Percentiles rank a stretch among this genome's conserved stretches.
These are phyloP conservation scores for Gallinago solitaria DNA, from an alignment of 2,797 vertebrate genomes.

Conservation along the genomic window DNA sequence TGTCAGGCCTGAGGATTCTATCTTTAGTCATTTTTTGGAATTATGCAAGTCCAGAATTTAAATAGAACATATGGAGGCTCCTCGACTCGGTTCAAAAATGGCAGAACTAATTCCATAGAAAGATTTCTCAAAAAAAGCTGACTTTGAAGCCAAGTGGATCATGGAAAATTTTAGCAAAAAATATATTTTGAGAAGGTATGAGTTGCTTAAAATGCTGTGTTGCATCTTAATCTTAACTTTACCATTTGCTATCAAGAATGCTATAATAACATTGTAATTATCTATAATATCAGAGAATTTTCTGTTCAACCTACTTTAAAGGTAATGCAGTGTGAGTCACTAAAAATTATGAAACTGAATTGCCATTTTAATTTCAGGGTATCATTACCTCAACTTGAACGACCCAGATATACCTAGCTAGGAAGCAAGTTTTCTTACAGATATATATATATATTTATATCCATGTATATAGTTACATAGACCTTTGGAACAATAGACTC, in stretches of 20 bases:
- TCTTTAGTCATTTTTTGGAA: slow-evolving; percentile 59
- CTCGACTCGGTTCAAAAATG: slow-evolving; percentile 51
- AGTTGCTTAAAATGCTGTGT: slow-evolving; percentile 25
- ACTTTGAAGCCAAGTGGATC: slow-evolving; percentile 54
- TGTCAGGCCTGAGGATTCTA: slow-evolving; percentile 52
- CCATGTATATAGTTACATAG: not conserved
- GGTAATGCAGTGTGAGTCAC: slow-evolving; percentile 71
- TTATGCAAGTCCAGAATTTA: slow-evolving; percentile 65
- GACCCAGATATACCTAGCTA: slow-evolving; percentile 21
- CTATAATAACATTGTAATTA: slow-evolving; percentile 73
- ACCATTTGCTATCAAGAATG: slow-evolving; percentile 56
- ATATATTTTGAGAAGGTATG: slow-evolving; percentile 54
- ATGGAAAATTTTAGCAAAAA: slow-evolving; percentile 65
- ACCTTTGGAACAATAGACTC: not conserved
- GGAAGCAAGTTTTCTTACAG: not conserved
- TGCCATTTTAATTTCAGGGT: slow-evolving; percentile 67
- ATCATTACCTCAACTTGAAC: slow-evolving; percentile 52
- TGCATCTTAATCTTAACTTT: slow-evolving; percentile 56
- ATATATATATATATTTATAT: not conserved
- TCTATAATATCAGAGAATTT: slow-evolving; percentile 70
- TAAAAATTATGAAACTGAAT: slow-evolving; percentile 71
- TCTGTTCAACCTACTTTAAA: slow-evolving; percentile 71
- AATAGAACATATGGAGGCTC: slow-evolving; percentile 66
- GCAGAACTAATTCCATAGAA: slow-evolving; percentile 65
- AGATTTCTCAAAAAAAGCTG: slow-evolving; percentile 57